A percentile compares a stretch with the other conserved stretches of the same genome.
These are phyloP conservation scores for Archips xylosteana DNA, from an alignment of 2,888 invertebrate genomes.

Conservation along the genomic window DNA sequence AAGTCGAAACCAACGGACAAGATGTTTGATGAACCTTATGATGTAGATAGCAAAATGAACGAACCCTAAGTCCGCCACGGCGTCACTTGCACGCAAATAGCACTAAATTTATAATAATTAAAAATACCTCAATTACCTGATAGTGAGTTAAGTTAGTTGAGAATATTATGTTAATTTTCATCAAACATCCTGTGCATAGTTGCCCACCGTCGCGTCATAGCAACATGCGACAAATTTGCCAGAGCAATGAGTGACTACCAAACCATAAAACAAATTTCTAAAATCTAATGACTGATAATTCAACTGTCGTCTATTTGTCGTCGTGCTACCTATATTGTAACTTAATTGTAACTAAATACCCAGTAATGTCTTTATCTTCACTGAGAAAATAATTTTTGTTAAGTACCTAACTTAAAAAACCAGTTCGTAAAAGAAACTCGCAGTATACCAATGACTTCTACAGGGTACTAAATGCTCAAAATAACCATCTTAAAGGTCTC, in stretches of 20 bases:
- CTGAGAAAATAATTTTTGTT: too few species aligned
- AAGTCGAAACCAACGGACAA: constrained; percentile 68
- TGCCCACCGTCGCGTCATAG: constrained; percentile 40
- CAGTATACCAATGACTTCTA: neutral
- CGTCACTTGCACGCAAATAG: constrained; percentile 55
- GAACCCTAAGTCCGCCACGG: constrained; percentile 44
- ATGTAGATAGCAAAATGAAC: constrained; percentile 44
- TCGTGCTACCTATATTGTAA: neutral
- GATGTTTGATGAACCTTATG: constrained; percentile 72
- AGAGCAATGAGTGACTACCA: neutral
- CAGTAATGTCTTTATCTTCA: too few species aligned
- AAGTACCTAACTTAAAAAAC: too few species aligned
- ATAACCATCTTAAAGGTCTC: too few species aligned
- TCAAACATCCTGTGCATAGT: constrained; percentile 80
- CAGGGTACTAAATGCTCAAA: neutral
- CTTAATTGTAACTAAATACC: too few species aligned
- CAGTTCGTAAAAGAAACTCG: too few species aligned
- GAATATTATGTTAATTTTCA: constrained; percentile 59
- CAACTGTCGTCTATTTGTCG: neutral
- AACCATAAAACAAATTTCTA: neutral
- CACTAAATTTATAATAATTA: constrained; percentile 53
- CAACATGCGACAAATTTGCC: constrained; percentile 28
- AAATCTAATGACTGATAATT: neutral
- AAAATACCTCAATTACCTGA: constrained; percentile 57
- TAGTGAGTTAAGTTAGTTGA: constrained; percentile 60